Evolutionary conservation across 2,113 vertebrate species (phyloP).

Genomic region (Pyxicephalus adspersus): DNA sequence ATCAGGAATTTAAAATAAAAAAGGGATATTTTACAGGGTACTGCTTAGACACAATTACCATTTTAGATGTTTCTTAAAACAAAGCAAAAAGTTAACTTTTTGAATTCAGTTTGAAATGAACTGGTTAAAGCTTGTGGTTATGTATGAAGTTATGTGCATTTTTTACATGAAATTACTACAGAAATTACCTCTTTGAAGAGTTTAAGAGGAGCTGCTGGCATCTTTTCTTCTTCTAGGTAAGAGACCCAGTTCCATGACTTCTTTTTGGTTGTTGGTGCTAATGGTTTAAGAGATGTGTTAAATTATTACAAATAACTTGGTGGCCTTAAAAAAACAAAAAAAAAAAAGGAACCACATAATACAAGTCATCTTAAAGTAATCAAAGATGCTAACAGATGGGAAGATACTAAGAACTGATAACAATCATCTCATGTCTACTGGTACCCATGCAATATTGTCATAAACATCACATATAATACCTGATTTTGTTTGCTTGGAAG

Average conservation of each 20-base stretch:
- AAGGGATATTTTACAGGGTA: no score
- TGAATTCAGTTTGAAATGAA: no score
- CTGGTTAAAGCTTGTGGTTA: no score
- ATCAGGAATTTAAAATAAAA: no score
- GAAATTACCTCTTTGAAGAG: constrained; percentile 92
- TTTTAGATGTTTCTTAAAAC: no score
- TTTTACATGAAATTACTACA: neutral
- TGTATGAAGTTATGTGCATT: no score
- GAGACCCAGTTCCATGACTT: constrained; percentile 93
- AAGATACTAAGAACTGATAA: neutral
- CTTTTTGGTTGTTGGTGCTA: constrained; percentile 83
- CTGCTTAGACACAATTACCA: no score
- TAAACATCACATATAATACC: neutral
- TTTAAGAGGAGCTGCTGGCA: constrained; percentile 86
- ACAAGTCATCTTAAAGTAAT: neutral
- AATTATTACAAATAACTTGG: neutral
- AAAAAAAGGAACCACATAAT: neutral
- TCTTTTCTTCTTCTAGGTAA: constrained; percentile 92
- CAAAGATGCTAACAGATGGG: neutral
- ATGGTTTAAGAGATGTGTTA: constrained; percentile 14
- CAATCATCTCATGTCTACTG: no score
- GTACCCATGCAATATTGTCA: no score
- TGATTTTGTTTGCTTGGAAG: constrained; percentile 36
- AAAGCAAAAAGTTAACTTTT: no score
- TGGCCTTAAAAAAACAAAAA: neutral